Evolutionary conservation across 2,888 invertebrate genomes (phyloP), one percentile per base, ranked within the genome.

Genomic region (Campoplex nolae): DNA sequence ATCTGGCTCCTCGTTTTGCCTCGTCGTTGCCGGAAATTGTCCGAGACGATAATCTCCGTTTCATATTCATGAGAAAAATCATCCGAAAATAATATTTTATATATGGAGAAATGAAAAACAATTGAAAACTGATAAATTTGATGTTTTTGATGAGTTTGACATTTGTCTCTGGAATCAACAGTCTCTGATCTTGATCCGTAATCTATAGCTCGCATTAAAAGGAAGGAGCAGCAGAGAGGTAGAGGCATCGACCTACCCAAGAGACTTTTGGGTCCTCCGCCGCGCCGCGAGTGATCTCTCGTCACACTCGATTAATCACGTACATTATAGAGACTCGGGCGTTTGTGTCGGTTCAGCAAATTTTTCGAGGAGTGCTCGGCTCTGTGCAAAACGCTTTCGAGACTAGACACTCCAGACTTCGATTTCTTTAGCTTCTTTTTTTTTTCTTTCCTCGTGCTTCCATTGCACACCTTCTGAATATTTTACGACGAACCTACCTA

Each of bases 1-100:
- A 83, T 83, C 76, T 83, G 76, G 76, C 58, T 38, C 16, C 38
- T 71, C 48, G 75, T 67, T 74, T 74, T 67, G 65, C 74, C 71
- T 38, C 76, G 51, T 54, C 67, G 68, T 82, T 75, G 56, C 76
- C 83, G 83, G 83, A 77, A 83, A 76, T 83, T 71, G 62, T 70
- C 76, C 32, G 83, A 76, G 83, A 83, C 83, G 45, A 23, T n/a
- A 48, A 45, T 45, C 23, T 35, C 13, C 9, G 18, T 6, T 68
- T 45, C 35, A 42, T 75, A 42, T 8, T 65, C 18, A n/a, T 7
- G 48, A 71, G 18, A 56, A 45, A 48, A 45, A 58, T 71, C 16
- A 13, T 32, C 42, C n/a, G 35, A 73, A 1, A 54, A 73, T 28
- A 54, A 70, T 13, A 18, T 35, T 48, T 3, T 38, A 6, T 38